A percentile compares a stretch with the other conserved stretches of the same genome.
Conservation (phyloP, 2,113 vertebrate genomes). For the Panthera tigris region DNA sequence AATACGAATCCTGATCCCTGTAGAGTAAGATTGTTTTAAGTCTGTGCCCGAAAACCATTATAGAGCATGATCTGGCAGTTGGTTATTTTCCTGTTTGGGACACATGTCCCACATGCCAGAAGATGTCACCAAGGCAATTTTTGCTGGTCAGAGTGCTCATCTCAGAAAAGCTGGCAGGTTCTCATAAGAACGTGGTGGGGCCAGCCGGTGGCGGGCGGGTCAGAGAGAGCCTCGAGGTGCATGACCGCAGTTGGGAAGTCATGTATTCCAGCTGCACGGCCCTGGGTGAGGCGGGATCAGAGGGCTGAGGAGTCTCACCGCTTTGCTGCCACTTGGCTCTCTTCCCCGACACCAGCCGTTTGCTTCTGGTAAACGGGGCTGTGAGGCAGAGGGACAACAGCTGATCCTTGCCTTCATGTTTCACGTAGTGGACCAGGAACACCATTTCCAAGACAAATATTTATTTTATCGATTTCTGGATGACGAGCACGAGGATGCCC, state of each 20-base stretch:
- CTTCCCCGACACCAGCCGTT: neutral
- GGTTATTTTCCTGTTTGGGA: neutral
- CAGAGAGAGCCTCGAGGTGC: neutral
- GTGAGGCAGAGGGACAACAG: neutral
- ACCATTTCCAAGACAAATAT: constrained; percentile 98
- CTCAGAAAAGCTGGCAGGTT: constrained; percentile 49
- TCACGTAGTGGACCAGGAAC: constrained; percentile 94
- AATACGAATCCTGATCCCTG: neutral
- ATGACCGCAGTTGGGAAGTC: neutral
- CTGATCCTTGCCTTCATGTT: constrained; percentile 50
- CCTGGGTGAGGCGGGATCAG: neutral
- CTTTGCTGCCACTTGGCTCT: constrained; percentile 29
- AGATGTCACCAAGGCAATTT: constrained; percentile 24
- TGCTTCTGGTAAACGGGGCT: neutral
- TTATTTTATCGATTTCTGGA: constrained; percentile 98
- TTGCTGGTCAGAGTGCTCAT: neutral
- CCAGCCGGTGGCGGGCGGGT: neutral
- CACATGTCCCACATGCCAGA: neutral
- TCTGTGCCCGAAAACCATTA: neutral
- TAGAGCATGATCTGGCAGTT: neutral
- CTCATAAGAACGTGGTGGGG: neutral
- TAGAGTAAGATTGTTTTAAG: neutral
- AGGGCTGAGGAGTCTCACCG: neutral
- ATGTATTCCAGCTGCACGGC: neutral
- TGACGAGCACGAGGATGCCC: constrained; percentile 91